A percentile compares a stretch with the other conserved stretches of the same genome.
phyloP scores from a whole-genome alignment of 2,113 vertebrate genomes.

The Xyrauchen texanus region DNA sequence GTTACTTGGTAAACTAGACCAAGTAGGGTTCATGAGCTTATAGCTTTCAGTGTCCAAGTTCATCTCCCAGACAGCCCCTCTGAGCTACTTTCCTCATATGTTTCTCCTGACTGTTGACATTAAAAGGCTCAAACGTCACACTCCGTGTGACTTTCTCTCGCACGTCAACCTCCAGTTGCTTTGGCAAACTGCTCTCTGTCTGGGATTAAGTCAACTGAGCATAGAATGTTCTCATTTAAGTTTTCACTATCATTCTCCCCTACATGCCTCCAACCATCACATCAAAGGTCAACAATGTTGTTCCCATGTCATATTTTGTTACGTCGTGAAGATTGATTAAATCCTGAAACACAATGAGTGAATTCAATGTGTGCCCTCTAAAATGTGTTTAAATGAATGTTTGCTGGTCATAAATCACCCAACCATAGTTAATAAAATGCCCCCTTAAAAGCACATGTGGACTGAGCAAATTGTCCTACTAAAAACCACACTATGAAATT shows the following conservation, averaged over 20 bases:
- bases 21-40: too few relatives aligned
- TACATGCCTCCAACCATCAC: background rate
- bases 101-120: too few relatives aligned
- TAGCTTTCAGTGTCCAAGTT: background rate
- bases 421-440: too few relatives aligned
- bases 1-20: too few relatives aligned
- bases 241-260: slow-evolving; percentile 9
- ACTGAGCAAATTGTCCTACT: too few relatives aligned
- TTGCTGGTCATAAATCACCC: too few relatives aligned
- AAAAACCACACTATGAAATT: too few relatives aligned
- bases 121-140: slow-evolving; percentile 12
- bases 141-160: background rate
- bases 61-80: background rate
- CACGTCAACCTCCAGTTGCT: background rate
- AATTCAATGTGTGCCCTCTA: too few relatives aligned
- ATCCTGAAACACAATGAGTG: too few relatives aligned
- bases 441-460: too few relatives aligned
- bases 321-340: too few relatives aligned
- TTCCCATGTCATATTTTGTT: background rate
- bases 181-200: slow-evolving; percentile 13
- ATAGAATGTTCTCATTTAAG: background rate
- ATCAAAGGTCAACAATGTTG: background rate
- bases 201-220: slow-evolving; percentile 32
- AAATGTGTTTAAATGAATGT: too few relatives aligned
- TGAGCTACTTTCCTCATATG: background rate